Conservation (phyloP, 2,888 invertebrate genomes). For the Polydrusus tereticollis region DNA sequence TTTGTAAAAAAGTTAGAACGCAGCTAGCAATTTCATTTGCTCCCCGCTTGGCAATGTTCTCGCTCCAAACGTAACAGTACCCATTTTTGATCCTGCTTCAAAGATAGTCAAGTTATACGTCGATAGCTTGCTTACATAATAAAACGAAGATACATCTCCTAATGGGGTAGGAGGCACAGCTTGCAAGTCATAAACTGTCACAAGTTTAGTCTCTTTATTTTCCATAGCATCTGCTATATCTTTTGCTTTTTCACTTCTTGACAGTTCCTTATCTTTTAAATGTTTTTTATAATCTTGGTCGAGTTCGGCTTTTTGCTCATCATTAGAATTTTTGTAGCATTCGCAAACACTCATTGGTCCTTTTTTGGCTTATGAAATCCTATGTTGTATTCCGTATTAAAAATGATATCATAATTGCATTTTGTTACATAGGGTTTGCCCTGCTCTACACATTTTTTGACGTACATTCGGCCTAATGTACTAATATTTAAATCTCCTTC, state of each 20-base stretch:
- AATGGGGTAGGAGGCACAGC: neutral
- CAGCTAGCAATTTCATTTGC: no score
- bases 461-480: no score
- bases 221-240: neutral
- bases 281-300: neutral
- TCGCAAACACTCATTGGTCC: neutral
- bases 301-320: neutral
- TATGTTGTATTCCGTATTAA: neutral
- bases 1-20: no score
- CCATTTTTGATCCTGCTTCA: no score
- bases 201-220: neutral
- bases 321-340: neutral
- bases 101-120: neutral
- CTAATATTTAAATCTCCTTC: neutral
- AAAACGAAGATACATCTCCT: neutral
- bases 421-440: no score
- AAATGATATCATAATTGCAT: neutral
- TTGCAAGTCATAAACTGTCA: neutral
- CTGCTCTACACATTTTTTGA: no score
- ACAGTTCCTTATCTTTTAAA: neutral
- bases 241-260: neutral
- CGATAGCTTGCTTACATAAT: neutral
- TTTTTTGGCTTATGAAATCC: neutral
- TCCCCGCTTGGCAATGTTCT: neutral
- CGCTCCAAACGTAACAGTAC: neutral